These are phyloP conservation scores for Dermochelys coriacea DNA, from an alignment of 2,797 vertebrate species.

Conservation along the genomic window DNA sequence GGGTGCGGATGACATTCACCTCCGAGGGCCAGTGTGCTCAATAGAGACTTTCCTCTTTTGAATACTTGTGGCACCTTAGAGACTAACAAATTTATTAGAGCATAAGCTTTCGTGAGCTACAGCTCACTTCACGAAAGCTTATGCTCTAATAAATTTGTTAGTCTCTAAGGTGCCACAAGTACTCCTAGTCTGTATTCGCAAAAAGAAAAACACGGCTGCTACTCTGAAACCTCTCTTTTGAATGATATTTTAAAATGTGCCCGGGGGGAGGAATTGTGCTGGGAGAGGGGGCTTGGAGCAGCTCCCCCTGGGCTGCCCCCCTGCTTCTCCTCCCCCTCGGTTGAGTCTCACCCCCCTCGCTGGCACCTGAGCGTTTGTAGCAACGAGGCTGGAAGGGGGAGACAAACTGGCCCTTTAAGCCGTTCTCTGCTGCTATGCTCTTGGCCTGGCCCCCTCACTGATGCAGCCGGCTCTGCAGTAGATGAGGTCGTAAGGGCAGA, in stretches of 20 bases:
- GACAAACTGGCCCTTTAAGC: background rate
- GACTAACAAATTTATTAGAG: too few relatives aligned
- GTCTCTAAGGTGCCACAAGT: too few relatives aligned
- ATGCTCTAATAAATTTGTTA: too few relatives aligned
- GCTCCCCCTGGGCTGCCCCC: background rate
- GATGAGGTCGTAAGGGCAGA: background rate
- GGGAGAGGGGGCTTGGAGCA: background rate
- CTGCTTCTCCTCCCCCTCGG: background rate
- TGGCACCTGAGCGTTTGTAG: background rate
- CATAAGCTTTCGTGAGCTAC: too few relatives aligned
- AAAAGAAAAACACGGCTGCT: too few relatives aligned
- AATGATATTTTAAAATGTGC: background rate
- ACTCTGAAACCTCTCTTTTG: too few relatives aligned
- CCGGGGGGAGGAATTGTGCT: background rate
- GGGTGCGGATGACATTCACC: background rate
- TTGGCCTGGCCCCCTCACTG: background rate
- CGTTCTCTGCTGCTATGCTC: background rate
- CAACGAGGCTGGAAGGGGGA: background rate
- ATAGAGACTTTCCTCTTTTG: background rate
- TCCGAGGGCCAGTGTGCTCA: background rate
- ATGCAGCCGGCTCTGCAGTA: background rate
- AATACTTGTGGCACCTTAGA: too few relatives aligned
- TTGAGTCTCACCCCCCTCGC: too few relatives aligned
- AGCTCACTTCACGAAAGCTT: too few relatives aligned
- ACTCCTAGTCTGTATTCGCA: too few relatives aligned